These are phyloP conservation scores for Mormyrops boulengeri DNA, from an alignment of 2,797 vertebrate species.

Conservation along the genomic window DNA sequence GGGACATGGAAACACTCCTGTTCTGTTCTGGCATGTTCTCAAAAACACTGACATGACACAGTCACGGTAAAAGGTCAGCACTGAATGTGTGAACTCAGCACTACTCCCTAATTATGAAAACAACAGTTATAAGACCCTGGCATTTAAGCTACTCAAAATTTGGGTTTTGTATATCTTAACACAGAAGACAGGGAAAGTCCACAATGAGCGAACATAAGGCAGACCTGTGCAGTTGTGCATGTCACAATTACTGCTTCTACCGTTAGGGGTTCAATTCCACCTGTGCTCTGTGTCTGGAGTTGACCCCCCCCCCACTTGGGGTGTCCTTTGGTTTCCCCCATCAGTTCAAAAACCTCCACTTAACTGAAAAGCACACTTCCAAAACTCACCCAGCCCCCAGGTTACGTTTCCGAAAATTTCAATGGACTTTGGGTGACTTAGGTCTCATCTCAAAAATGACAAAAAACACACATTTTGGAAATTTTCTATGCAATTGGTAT, in stretches of 20 bases:
- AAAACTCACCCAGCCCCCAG: not conserved
- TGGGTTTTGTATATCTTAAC: not conserved
- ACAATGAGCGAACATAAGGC: not conserved
- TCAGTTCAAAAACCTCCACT: not conserved
- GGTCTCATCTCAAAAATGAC: not conserved
- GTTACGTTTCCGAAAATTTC: not conserved
- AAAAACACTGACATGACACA: not conserved
- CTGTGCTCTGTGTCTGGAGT: not conserved
- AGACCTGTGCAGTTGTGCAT: not conserved
- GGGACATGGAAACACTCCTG: not conserved
- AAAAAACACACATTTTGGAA: not conserved
- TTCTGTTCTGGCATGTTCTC: not conserved
- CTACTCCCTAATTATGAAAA: not conserved
- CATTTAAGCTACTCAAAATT: not conserved
- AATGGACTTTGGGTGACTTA: too few relatives aligned
- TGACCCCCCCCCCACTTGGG: too few relatives aligned
- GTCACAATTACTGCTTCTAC: not conserved
- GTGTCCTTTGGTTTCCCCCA: not conserved
- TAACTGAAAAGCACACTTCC: not conserved
- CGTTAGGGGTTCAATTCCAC: not conserved
- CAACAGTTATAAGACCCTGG: not conserved
- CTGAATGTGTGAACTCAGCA: not conserved
- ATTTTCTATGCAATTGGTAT: not conserved
- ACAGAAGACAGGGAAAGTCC: not conserved
- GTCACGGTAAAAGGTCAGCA: not conserved